Evolutionary conservation across 2,888 invertebrate genomes (phyloP).

Genomic region (Phengaris arion): DNA sequence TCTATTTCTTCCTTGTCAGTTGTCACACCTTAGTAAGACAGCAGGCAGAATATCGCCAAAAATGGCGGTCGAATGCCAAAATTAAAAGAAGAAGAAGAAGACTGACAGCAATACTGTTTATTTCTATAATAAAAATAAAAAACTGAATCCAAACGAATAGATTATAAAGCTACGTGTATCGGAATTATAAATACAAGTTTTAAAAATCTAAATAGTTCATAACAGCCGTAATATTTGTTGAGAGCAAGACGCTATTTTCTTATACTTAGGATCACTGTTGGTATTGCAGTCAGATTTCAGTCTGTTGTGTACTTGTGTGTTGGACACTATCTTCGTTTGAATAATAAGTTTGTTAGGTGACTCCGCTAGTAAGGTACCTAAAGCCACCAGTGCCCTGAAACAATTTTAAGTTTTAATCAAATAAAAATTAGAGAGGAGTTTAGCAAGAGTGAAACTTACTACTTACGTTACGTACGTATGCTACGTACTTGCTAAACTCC

Average conservation of each 20-base stretch:
- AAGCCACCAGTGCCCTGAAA: constrained; percentile 84
- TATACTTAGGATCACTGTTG: constrained; percentile 53
- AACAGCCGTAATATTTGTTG: constrained; percentile 67
- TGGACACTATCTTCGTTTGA: constrained; percentile 63
- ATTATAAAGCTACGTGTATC: background rate
- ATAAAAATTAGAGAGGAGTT: background rate
- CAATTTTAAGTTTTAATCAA: constrained; percentile 21
- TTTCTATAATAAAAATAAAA: background rate
- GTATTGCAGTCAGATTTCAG: constrained; percentile 59
- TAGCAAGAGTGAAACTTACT: too few relatives aligned
- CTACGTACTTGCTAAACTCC: too few relatives aligned
- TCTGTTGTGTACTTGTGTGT: constrained; percentile 56
- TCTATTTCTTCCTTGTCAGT: background rate
- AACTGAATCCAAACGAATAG: background rate
- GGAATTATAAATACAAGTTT: background rate
- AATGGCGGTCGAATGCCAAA: too few relatives aligned
- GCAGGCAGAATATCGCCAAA: too few relatives aligned
- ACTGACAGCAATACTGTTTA: background rate
- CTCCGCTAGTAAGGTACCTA: constrained; percentile 84
- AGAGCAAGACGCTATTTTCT: constrained; percentile 63
- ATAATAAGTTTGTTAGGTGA: constrained; percentile 64
- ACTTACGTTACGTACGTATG: too few relatives aligned
- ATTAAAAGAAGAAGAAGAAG: background rate
- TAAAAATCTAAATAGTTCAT: constrained; percentile 47
- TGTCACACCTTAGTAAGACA: too few relatives aligned